A percentile compares a stretch with the other conserved stretches of the same genome.
phyloP scores from a whole-genome alignment of 2,797 vertebrate genomes.

The Lophotriccus pileatus region DNA sequence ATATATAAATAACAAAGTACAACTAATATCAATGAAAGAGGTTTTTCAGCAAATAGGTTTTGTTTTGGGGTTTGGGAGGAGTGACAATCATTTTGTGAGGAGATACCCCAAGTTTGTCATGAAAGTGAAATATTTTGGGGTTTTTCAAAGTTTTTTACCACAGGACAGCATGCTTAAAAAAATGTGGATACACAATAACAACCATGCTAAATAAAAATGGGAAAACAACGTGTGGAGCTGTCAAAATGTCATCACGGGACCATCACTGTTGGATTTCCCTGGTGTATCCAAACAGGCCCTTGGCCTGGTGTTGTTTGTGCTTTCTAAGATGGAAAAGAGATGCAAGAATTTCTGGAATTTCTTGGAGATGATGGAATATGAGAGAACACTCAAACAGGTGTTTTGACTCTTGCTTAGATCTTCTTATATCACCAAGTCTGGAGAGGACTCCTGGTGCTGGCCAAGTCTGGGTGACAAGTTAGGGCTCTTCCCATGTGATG shows the following conservation, averaged over 20 bases:
- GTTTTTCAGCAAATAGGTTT: not conserved
- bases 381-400: not conserved
- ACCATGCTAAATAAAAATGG: not conserved
- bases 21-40: not conserved
- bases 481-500: not conserved
- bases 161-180: not conserved
- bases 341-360: not conserved
- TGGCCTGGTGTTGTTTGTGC: not conserved
- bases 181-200: not conserved
- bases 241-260: not conserved
- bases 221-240: not conserved
- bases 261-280: not conserved
- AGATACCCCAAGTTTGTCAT: not conserved
- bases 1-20: not conserved
- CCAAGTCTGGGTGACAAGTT: not conserved
- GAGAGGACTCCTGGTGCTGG: not conserved
- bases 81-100: not conserved
- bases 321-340: not conserved
- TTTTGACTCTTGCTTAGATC: not conserved
- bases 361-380: not conserved
- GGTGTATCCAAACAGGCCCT: not conserved
- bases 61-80: not conserved
- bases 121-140: not conserved
- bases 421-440: accelerated
- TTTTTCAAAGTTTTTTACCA: not conserved